These are phyloP conservation scores for Eupeodes luniger DNA, from an alignment of 2,888 invertebrate genomes.

Conservation along the genomic window DNA sequence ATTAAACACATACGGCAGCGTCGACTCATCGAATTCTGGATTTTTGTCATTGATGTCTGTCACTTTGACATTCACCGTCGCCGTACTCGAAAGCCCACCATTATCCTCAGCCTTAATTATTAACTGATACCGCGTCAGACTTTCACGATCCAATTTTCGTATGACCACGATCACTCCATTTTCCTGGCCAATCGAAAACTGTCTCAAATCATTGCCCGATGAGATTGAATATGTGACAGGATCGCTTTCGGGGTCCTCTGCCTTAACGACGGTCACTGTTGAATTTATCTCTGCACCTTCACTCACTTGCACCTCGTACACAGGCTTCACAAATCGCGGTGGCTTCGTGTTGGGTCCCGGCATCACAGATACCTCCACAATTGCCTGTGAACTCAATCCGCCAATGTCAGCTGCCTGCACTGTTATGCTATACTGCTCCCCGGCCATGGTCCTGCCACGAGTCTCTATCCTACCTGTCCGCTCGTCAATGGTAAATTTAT, in stretches of 20 bases:
- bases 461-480: slow-evolving; percentile 91
- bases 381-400: slow-evolving; percentile 92
- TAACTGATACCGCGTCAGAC: slow-evolving; percentile 93
- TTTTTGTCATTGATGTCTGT: slow-evolving; percentile 97
- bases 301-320: slow-evolving; percentile 94
- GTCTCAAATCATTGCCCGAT: slow-evolving; percentile 95
- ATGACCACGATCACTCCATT: slow-evolving; percentile 96
- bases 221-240: slow-evolving; percentile 93
- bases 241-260: slow-evolving; percentile 95
- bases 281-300: slow-evolving; percentile 95
- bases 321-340: slow-evolving; percentile 91
- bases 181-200: slow-evolving; percentile 93
- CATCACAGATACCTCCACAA: slow-evolving; percentile 92
- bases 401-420: slow-evolving; percentile 92
- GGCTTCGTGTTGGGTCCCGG: slow-evolving; percentile 93
- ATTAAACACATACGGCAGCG: slow-evolving; percentile 91
- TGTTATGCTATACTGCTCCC: slow-evolving; percentile 95
- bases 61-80: slow-evolving; percentile 94
- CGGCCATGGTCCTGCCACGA: slow-evolving; percentile 91
- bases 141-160: slow-evolving; percentile 93
- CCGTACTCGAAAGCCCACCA: slow-evolving; percentile 91
- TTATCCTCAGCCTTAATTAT: slow-evolving; percentile 94
- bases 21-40: slow-evolving; percentile 91
- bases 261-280: slow-evolving; percentile 92
- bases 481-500: slow-evolving; percentile 93